Conservation (phyloP, 2,797 vertebrate genomes). For the Tympanoctomys barrerae region DNA sequence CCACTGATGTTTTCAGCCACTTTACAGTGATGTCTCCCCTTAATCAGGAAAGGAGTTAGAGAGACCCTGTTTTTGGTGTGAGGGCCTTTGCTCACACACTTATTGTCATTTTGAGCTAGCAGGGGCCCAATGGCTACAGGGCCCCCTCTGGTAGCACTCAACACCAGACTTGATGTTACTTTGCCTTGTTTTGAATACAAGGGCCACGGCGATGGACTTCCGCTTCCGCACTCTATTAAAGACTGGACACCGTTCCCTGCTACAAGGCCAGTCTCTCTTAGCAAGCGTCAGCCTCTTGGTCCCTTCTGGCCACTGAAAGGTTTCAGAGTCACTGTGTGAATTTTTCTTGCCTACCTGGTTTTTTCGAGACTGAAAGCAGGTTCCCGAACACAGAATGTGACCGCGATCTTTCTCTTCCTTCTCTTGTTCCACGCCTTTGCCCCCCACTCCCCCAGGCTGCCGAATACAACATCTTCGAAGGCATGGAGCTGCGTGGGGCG, state of each 20-base stretch:
- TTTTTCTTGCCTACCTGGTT: not conserved
- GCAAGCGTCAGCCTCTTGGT: not conserved
- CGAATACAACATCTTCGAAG: slow-evolving; percentile 98
- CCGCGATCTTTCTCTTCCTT: accelerated
- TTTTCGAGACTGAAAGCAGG: not conserved
- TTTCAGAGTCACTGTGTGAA: not conserved
- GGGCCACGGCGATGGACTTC: not conserved
- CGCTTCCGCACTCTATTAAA: not conserved
- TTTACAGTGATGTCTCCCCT: not conserved
- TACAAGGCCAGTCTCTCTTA: not conserved
- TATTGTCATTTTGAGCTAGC: not conserved
- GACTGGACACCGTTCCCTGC: not conserved
- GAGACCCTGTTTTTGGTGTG: not conserved
- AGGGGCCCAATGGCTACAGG: not conserved
- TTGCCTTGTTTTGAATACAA: not conserved
- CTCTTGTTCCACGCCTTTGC: not conserved
- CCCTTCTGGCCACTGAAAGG: not conserved
- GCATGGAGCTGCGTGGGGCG: slow-evolving; percentile 96
- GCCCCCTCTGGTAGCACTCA: not conserved
- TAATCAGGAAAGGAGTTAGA: not conserved
- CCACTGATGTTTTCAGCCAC: not conserved
- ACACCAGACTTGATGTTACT: not conserved
- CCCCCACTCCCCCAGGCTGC: slow-evolving; percentile 89
- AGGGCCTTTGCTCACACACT: not conserved
- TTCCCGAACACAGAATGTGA: not conserved